A percentile compares a stretch with the other conserved stretches of the same genome.
phyloP scores from a whole-genome alignment of 1,140 invertebrate species.

The Prorops nasuta region DNA sequence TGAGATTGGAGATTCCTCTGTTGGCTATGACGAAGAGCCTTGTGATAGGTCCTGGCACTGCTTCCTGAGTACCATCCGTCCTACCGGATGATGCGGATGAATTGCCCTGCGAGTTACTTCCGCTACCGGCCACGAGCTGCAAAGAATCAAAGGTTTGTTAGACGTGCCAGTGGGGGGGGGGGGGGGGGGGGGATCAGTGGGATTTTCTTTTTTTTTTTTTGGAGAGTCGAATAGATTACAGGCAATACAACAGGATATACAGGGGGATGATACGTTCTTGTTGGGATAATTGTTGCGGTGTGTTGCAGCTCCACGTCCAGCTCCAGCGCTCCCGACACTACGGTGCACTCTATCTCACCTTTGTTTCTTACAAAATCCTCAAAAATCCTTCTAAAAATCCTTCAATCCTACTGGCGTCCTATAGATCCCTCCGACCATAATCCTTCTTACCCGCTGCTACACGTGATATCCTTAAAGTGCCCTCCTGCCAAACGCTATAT shows the following conservation, averaged over 20 bases:
- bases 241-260: not conserved
- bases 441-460: no score
- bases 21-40: constrained; percentile 81
- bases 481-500: no score
- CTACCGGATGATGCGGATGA: constrained; percentile 60
- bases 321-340: constrained; percentile 56
- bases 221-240: not conserved
- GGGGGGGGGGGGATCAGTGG: not conserved
- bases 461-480: no score
- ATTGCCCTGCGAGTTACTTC: constrained; percentile 60
- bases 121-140: constrained; percentile 70
- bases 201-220: not conserved
- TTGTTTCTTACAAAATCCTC: constrained; percentile 12
- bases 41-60: constrained; percentile 81
- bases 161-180: constrained; percentile 5
- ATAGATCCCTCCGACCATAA: no score
- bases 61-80: constrained; percentile 65
- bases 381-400: no score
- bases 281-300: constrained; percentile 32
- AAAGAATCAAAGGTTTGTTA: constrained; percentile 28
- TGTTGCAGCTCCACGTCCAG: constrained; percentile 50
- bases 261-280: not conserved
- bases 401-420: constrained; percentile 28
- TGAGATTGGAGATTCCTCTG: constrained; percentile 76
- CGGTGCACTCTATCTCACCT: constrained; percentile 43